Evolutionary conservation across 2,113 vertebrate genomes (phyloP), one percentile per base, ranked within the genome.

Genomic region (Irena cyanogastra): DNA sequence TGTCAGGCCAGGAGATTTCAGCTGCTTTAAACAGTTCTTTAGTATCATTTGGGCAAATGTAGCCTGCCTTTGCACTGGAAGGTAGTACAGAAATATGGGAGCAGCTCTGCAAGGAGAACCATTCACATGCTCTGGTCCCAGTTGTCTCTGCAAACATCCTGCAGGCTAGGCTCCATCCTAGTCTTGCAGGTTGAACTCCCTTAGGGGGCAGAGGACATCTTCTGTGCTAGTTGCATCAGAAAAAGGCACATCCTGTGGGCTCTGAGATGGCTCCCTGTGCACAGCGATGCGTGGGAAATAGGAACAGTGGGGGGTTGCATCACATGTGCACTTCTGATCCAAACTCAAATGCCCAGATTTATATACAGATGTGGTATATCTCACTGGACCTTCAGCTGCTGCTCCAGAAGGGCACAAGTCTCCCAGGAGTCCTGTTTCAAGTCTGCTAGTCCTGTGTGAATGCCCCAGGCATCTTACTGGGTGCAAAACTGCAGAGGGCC

Each of bases 101-200:
- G 42, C 33, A 93, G 52, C 24, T 75, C 35, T 82, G 23, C 24
- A 39, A 85, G 59, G 42, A 44, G 31, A 60, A 11, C 28, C 3
- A 5, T 23, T 18, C 5, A 0, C 2, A 0, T 39, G 24, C 71
- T 69, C 28, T 26, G 19, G 14, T 64, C 37, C 16, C 45, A 56
- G 39, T 1, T 39, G 28, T 76, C 27, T 9, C 52, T 37, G 23
- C 0, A 0, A 49, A 11, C 21, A 18, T 41, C 37, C 74, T 49
- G 19, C 0, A 0, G 8, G 5, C 59, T 21, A 18, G 26, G 8
- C 4, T 69, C 31, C 23, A 2, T 35, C 23, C 27, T 19, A 5
- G 41, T 22, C 27, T n/a, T 47, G 42, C 53, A 45, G 44, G 33
- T 2, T 39, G 21, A 47, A 23, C 2, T 7, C 14, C 4, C 30